Base-by-base conservation (phyloP, 2,888 invertebrate species). In the Sepioteuthis lessoniana region DNA sequence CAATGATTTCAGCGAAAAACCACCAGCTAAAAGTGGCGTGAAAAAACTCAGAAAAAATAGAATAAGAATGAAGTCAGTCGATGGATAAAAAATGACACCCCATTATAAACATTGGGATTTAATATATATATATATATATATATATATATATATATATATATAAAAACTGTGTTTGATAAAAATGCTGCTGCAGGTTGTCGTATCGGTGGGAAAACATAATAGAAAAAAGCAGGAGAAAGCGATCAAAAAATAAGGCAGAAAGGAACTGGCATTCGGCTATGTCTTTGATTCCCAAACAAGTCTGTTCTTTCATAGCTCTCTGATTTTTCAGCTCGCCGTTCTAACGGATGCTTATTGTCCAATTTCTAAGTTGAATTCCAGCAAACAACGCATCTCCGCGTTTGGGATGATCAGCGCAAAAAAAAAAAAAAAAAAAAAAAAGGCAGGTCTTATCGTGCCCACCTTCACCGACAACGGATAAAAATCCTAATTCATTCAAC, bases 221-320 rank as follows among this genome's bases (percentile, higher is more conserved):
- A 55, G 55, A 55, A 55, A 55, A 25, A 3, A 21, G 2, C 0
- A 35, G 16, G n/a, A 76, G 76, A n/a, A 35, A 35, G n/a, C 7
- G 76, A 76, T 76, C 3, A 35, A 76, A 76, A n/a, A 31, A 76
- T n/a, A n/a, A 76, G 76, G 76, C 16, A n/a, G n/a, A 76, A 16
- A 8, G 76, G n/a, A 76, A 76, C n/a, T 76, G 76, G 76, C n/a
- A 76, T 76, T 76, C 16, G 76, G 76, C n/a, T 16, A 16, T 35
- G 76, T n/a, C n/a, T 76, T 76, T 76, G n/a, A 76, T 76, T 76
- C 76, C 76, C 13, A 76, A 76, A 76, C 76, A 76, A 76, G 76
- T 35, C 76, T 76, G n/a, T 76, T 76, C 76, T 76, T 76, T 76
- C n/a, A 76, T 10, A 35, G n/a, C n/a, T 3, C n/a, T 35, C 7